Evolutionary conservation across 1,140 invertebrate genomes (phyloP).

Genomic region (Lepeophtheirus salmonis): DNA sequence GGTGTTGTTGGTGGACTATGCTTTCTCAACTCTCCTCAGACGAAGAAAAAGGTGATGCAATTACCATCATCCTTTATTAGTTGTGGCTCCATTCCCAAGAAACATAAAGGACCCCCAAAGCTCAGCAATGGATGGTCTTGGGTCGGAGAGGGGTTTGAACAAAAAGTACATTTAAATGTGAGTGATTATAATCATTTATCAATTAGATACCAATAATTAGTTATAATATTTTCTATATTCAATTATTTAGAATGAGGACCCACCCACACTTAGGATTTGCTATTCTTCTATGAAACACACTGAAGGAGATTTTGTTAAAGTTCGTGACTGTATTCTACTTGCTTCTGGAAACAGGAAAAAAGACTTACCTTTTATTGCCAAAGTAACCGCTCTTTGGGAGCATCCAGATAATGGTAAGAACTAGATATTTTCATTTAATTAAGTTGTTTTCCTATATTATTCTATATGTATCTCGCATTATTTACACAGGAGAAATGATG

Average conservation of each 20-base stretch:
- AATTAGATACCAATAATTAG: background rate
- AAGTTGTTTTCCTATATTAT: background rate
- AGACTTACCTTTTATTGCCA: slow-evolving; percentile 80
- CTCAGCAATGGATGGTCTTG: slow-evolving; percentile 83
- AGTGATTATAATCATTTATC: slow-evolving; percentile 27
- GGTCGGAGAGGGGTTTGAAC: slow-evolving; percentile 59
- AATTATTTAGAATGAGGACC: slow-evolving; percentile 53
- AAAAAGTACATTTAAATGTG: slow-evolving; percentile 69
- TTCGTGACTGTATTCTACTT: slow-evolving; percentile 59
- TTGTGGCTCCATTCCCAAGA: slow-evolving; percentile 9
- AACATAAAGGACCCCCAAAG: slow-evolving; percentile 32
- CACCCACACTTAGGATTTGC: slow-evolving; percentile 48
- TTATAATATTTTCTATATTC: slow-evolving; percentile 16
- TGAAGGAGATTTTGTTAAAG: slow-evolving; percentile 60
- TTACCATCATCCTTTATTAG: background rate
- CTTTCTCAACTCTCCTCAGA: background rate
- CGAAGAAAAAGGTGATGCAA: background rate
- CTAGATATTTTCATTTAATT: background rate
- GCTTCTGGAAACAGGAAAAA: slow-evolving; percentile 40
- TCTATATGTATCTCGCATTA: slow-evolving; percentile 1
- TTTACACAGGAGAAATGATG: slow-evolving; percentile 72
- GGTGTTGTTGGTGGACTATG: background rate
- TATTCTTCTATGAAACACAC: slow-evolving; percentile 69
- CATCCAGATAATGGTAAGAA: slow-evolving; percentile 67
- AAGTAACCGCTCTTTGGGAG: slow-evolving; percentile 81